phyloP scores from a whole-genome alignment of 2,113 vertebrate species.

The Xenopus laevis region DNA sequence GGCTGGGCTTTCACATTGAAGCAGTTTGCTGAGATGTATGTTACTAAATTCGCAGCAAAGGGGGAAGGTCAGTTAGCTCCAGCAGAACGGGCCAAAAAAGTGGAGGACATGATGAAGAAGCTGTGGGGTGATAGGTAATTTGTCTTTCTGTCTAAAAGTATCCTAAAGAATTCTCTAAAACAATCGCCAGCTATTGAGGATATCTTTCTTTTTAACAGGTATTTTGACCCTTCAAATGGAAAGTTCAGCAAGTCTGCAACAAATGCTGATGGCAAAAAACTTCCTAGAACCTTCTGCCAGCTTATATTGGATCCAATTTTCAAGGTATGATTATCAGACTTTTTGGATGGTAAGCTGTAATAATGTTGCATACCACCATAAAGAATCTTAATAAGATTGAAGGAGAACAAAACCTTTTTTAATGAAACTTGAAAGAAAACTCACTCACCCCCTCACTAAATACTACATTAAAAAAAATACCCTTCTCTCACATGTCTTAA shows the following conservation, averaged over 20 bases:
- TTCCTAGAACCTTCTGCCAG: constrained; percentile 82
- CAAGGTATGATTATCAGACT: constrained; percentile 68
- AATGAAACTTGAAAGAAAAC: too few species aligned
- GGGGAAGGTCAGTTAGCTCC: constrained; percentile 74
- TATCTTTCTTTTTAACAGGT: constrained; percentile 59
- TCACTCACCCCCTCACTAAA: too few species aligned
- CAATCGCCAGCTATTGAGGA: neutral
- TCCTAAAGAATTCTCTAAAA: too few species aligned
- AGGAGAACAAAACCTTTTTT: too few species aligned
- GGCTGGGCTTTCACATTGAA: constrained; percentile 98
- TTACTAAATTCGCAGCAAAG: constrained; percentile 88
- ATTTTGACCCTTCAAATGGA: constrained; percentile 74
- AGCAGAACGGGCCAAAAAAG: constrained; percentile 83
- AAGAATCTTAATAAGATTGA: too few species aligned
- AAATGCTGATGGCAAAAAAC: constrained; percentile 73
- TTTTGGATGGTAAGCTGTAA: too few species aligned
- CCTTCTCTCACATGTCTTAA: too few species aligned
- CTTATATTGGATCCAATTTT: constrained; percentile 92
- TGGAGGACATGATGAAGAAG: constrained; percentile 98
- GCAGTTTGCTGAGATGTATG: constrained; percentile 95
- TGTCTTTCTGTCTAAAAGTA: too few species aligned
- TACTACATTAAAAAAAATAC: too few species aligned
- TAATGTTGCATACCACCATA: too few species aligned
- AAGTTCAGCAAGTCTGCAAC: constrained; percentile 78
- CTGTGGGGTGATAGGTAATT: constrained; percentile 89